Base-by-base conservation (phyloP, 2,113 vertebrate genomes). In the Falco punctatus region DNA sequence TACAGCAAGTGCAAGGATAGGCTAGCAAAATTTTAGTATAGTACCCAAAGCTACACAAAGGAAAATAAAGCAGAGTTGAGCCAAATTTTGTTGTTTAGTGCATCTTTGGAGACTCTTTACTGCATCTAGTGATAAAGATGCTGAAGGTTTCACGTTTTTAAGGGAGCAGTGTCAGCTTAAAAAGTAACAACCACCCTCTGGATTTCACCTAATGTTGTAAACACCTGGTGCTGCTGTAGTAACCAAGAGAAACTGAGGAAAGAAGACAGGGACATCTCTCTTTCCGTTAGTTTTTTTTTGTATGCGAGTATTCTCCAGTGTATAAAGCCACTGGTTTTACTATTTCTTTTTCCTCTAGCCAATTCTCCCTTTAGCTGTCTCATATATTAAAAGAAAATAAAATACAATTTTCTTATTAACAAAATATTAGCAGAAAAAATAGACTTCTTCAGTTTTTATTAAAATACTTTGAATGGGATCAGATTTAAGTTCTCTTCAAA, bases 161-260 rank as follows among this genome's bases (percentile, higher is more conserved):
- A 88, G 32, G 44, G 54, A 33, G 77, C 27, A 30, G 27, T 13
- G 44, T 69, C 58, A 72, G 10, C 38, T 81, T 64, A 66, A 81
- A 81, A 93, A 88, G 44, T 28, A 78, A 62, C n/a, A 79, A 61
- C 26, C 4, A 49, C 13, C 18, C 26, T 61, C 44, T 33, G 15
- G 67, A 86, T 86, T 95, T 78, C 73, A 90, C 40, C 49, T 61
- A 27, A 33, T 40, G 6, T 33, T 75, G 9, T 52, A 72, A 82
- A 52, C 61, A 88, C 14, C 24, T 70, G 32, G 66, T 62, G 46
- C 17, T 81, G 67, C 78, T 66, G 17, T 55, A 67, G 14, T 42
- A 58, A 84, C 80, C 44, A 86, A 74, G 40, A 92, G 40, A 94
- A 94, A 90, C 27, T 44, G 49, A 90, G 70, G 54, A 90, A 93